Percentiles rank a stretch among this genome's conserved stretches.
Conservation (phyloP, 2,888 invertebrate species). For the Agonopterix subpropinquella region DNA sequence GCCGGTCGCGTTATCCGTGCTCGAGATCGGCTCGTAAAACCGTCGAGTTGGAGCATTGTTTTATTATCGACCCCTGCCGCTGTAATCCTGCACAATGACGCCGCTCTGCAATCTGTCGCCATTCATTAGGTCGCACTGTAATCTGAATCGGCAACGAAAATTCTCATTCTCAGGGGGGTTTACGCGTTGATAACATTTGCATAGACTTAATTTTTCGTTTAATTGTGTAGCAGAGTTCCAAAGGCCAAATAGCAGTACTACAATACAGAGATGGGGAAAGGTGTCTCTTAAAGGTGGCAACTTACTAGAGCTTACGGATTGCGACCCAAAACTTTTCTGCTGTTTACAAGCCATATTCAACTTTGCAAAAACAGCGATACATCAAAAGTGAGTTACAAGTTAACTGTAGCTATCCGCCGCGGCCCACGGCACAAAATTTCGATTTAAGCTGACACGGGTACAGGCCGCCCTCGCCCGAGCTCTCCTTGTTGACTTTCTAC, state of each 20-base stretch:
- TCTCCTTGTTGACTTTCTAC: slow-evolving; percentile 42
- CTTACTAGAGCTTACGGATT: slow-evolving; percentile 33
- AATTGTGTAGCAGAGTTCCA: not conserved
- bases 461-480: slow-evolving; percentile 25
- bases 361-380: slow-evolving; percentile 66
- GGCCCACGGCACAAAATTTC: slow-evolving; percentile 45
- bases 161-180: slow-evolving; percentile 8
- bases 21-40: slow-evolving; percentile 53
- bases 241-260: not conserved
- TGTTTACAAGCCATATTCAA: slow-evolving; percentile 55
- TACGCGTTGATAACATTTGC: not conserved
- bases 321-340: slow-evolving; percentile 53
- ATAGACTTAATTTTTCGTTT: not conserved
- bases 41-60: slow-evolving; percentile 47
- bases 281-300: slow-evolving; percentile 29
- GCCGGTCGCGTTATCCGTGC: slow-evolving; percentile 39
- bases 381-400: slow-evolving; percentile 70
- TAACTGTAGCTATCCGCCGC: slow-evolving; percentile 47
- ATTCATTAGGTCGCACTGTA: slow-evolving; percentile 38
- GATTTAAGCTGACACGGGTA: slow-evolving; percentile 54
- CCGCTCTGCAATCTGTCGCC: slow-evolving; percentile 42
- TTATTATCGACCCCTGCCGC: slow-evolving; percentile 44
- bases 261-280: slow-evolving; percentile 10
- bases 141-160: slow-evolving; percentile 20
- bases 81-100: slow-evolving; percentile 45